Percentiles rank a stretch among this genome's conserved stretches.
phyloP scores from a whole-genome alignment of 1,140 invertebrate species.

The Drosophila pandora region DNA sequence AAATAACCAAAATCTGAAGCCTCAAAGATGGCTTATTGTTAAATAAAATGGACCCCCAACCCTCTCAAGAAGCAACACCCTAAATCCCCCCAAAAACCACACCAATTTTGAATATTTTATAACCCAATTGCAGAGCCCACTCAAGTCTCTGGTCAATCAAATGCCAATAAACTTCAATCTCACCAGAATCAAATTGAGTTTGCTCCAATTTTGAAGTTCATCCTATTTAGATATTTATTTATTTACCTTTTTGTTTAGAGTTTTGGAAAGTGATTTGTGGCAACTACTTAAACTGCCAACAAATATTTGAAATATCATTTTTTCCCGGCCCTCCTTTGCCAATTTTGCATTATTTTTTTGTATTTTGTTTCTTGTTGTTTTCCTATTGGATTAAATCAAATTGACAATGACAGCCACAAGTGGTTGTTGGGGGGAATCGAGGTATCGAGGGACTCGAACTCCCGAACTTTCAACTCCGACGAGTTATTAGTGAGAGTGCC shows the following conservation, averaged over 20 bases:
- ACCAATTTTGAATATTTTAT: neutral
- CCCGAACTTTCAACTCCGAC: conserved; percentile 13
- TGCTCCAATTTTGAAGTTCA: conserved; percentile 3
- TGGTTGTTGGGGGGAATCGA: conserved; percentile 25
- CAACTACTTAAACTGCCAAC: conserved; percentile 72
- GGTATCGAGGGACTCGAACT: conserved; percentile 36
- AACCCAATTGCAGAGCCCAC: neutral
- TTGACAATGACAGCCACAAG: conserved; percentile 75
- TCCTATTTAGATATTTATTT: neutral
- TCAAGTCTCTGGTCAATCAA: conserved; percentile 26
- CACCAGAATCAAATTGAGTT: conserved; percentile 35
- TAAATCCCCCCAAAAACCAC: neutral
- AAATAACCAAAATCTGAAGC: too few species aligned
- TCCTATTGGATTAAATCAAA: conserved; percentile 51
- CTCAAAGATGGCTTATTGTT: neutral
- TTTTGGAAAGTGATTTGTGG: neutral
- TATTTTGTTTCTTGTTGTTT: neutral
- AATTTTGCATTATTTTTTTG: conserved; percentile 7
- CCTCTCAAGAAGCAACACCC: neutral
- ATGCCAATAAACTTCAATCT: conserved; percentile 46
- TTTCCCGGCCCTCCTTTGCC: neutral
- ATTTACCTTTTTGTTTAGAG: neutral
- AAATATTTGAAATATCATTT: conserved; percentile 40
- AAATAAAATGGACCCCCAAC: neutral
- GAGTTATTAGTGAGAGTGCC: conserved; percentile 57